phyloP scores from a whole-genome alignment of 1,140 invertebrate genomes.

The Papilio xuthus region DNA sequence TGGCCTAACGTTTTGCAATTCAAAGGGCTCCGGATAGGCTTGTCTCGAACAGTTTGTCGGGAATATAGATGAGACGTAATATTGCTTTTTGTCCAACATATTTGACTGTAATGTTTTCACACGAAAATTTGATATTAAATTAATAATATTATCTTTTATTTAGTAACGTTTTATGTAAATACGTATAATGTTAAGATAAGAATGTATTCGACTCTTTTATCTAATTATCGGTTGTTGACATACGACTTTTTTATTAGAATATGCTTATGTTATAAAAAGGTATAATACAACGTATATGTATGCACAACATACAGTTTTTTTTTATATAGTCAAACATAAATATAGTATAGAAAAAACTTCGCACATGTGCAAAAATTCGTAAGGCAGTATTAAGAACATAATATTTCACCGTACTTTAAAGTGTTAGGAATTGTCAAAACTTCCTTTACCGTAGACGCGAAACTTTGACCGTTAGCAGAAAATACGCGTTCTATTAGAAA shows the following conservation, averaged over 20 bases:
- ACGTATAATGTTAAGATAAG: not conserved
- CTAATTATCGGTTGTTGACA: not conserved
- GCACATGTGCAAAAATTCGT: not conserved
- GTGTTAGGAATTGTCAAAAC: slow-evolving; percentile 55
- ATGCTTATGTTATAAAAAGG: too few species aligned
- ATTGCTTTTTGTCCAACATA: slow-evolving; percentile 23
- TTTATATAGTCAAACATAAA: too few species aligned
- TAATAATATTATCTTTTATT: not conserved
- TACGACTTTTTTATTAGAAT: not conserved
- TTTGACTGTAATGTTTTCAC: not conserved
- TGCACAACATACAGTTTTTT: too few species aligned
- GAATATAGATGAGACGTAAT: slow-evolving; percentile 52
- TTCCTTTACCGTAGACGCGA: slow-evolving; percentile 54
- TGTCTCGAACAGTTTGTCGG: slow-evolving; percentile 49
- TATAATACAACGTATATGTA: too few species aligned
- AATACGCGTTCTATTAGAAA: slow-evolving; percentile 74
- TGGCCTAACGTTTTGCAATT: slow-evolving; percentile 57
- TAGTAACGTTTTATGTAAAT: not conserved
- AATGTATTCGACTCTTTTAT: not conserved
- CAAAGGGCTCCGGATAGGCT: slow-evolving; percentile 54
- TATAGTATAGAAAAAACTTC: not conserved
- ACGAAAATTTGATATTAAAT: not conserved
- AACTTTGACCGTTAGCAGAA: slow-evolving; percentile 73
- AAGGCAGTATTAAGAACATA: slow-evolving; percentile 39
- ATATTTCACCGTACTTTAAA: slow-evolving; percentile 50